phyloP scores from a whole-genome alignment of 2,888 invertebrate genomes.

The Thalpophila matura region DNA sequence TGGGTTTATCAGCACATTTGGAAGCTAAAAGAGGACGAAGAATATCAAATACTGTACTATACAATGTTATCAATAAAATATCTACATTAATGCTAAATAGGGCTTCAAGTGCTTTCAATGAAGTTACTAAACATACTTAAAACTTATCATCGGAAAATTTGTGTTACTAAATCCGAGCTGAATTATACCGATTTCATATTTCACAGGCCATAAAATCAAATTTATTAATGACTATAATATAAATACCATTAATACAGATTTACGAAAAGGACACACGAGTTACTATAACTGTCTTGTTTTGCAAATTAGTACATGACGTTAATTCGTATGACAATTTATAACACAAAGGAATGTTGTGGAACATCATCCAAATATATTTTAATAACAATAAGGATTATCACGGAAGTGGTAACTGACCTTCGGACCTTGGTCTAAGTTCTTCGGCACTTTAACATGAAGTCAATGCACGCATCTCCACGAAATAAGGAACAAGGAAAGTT shows the following conservation, averaged over 20 bases:
- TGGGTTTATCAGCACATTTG: too few species aligned
- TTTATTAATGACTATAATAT: slow-evolving; percentile 22
- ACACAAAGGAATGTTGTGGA: slow-evolving; percentile 32
- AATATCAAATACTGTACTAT: background rate
- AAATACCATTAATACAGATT: slow-evolving; percentile 44
- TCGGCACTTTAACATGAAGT: slow-evolving; percentile 28
- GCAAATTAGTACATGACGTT: slow-evolving; percentile 18
- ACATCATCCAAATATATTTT: slow-evolving; percentile 19
- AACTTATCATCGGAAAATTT: background rate
- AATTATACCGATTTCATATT: slow-evolving; percentile 9
- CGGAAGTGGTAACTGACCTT: slow-evolving; percentile 35
- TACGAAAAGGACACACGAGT: slow-evolving; percentile 31
- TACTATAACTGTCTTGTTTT: slow-evolving; percentile 33
- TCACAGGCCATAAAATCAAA: background rate
- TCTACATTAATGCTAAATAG: background rate
- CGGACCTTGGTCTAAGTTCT: slow-evolving; percentile 29
- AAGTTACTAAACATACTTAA: background rate
- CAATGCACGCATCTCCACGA: slow-evolving; percentile 41
- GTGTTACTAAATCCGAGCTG: background rate
- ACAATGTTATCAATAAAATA: background rate
- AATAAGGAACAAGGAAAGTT: slow-evolving; percentile 46
- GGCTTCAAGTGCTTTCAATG: background rate
- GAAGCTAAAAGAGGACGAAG: too few species aligned
- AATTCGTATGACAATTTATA: background rate
- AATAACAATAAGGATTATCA: slow-evolving; percentile 17